Conservation (phyloP, 2,888 invertebrate genomes). For the Silvanus unidentatus region DNA sequence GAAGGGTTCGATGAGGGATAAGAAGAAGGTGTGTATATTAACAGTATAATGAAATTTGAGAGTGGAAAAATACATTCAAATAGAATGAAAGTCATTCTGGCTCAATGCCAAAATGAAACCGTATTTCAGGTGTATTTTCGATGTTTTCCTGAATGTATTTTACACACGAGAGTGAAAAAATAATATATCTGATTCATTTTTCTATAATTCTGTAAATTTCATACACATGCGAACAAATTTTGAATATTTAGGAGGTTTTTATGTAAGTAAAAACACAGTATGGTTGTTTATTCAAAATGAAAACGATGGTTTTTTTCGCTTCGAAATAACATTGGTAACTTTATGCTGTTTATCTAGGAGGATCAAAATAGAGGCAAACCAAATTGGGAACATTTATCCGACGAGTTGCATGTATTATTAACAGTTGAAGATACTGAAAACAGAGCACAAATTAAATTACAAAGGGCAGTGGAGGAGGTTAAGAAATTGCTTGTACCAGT, state of each 20-base stretch:
- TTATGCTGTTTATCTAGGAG: constrained; percentile 62
- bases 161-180: too few relatives aligned
- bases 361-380: constrained; percentile 98
- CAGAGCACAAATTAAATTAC: constrained; percentile 89
- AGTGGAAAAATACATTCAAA: neutral
- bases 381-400: constrained; percentile 99
- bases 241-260: too few relatives aligned
- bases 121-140: constrained; percentile 10
- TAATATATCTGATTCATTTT: too few relatives aligned
- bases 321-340: too few relatives aligned
- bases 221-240: too few relatives aligned
- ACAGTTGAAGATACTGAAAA: constrained; percentile 99
- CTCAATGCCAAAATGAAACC: constrained; percentile 8
- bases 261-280: too few relatives aligned
- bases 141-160: too few relatives aligned
- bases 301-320: too few relatives aligned
- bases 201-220: too few relatives aligned
- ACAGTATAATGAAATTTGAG: constrained; percentile 8
- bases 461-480: constrained; percentile 95
- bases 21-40: constrained; percentile 82
- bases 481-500: constrained; percentile 96
- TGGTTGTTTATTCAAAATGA: too few relatives aligned
- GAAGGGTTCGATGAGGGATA: constrained; percentile 98
- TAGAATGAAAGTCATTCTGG: constrained; percentile 13
- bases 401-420: constrained; percentile 96